phyloP scores from a whole-genome alignment of 1,140 invertebrate species.

The Dinothrombium tinctorium region DNA sequence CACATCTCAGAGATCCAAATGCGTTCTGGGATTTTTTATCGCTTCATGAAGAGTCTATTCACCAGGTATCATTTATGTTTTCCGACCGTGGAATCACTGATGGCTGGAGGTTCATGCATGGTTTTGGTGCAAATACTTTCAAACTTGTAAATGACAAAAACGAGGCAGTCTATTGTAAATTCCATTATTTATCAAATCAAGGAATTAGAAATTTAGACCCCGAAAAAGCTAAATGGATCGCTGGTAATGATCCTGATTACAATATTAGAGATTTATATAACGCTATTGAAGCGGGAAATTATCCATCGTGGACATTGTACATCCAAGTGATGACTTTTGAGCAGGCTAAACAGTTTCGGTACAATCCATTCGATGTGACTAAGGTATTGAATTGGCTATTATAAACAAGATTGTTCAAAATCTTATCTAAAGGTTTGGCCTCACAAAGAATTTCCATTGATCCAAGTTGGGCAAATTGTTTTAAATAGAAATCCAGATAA shows the following conservation, averaged over 20 bases:
- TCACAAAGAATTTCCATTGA: constrained; percentile 65
- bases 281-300: constrained; percentile 51
- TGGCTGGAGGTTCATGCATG: constrained; percentile 76
- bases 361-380: constrained; percentile 76
- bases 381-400: constrained; percentile 25
- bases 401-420: background rate
- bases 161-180: constrained; percentile 62
- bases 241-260: constrained; percentile 61
- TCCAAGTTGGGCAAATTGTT: constrained; percentile 67
- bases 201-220: constrained; percentile 55
- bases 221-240: constrained; percentile 21
- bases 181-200: constrained; percentile 63
- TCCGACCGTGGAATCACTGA: constrained; percentile 76
- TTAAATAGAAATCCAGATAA: constrained; percentile 72
- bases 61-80: constrained; percentile 67
- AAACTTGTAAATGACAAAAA: constrained; percentile 61
- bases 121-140: constrained; percentile 85
- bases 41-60: constrained; percentile 38
- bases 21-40: constrained; percentile 50
- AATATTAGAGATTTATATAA: constrained; percentile 65
- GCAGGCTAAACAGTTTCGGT: constrained; percentile 33
- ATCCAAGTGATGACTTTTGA: constrained; percentile 35
- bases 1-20: constrained; percentile 81
- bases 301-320: constrained; percentile 51
- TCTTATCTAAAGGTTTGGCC: background rate